phyloP scores from a whole-genome alignment of 2,888 invertebrate genomes.

The Deilephila porcellus region DNA sequence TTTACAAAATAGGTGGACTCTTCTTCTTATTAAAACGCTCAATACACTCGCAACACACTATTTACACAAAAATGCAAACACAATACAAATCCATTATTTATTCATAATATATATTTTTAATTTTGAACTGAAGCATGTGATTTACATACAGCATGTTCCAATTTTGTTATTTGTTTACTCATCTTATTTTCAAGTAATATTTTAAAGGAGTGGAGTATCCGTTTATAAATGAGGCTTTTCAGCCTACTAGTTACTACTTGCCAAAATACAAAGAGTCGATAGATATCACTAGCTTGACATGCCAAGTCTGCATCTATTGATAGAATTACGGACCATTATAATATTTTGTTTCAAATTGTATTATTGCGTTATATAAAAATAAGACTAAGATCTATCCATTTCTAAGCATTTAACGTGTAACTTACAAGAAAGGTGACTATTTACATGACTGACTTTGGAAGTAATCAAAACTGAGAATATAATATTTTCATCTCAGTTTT shows the following conservation, averaged over 20 bases:
- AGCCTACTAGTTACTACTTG: no score
- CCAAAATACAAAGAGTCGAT: no score
- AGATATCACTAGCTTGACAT: no score
- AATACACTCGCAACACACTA: conserved; percentile 73
- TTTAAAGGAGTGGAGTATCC: neutral
- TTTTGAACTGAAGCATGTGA: conserved; percentile 13
- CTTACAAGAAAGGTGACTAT: conserved; percentile 47
- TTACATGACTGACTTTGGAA: conserved; percentile 67
- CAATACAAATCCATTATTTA: conserved; percentile 2
- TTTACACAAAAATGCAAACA: conserved; percentile 53
- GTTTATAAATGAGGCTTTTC: neutral
- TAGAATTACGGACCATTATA: neutral
- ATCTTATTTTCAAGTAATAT: neutral
- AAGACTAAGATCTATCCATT: neutral
- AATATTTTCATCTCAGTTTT: neutral
- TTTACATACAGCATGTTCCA: neutral
- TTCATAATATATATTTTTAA: neutral
- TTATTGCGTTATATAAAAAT: conserved; percentile 5
- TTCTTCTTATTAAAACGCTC: conserved; percentile 79
- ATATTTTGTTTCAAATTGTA: neutral
- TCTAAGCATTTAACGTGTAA: conserved; percentile 8
- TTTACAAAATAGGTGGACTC: conserved; percentile 84
- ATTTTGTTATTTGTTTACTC: neutral
- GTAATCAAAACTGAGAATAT: neutral
- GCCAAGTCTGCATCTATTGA: no score